Evolutionary conservation across 2,797 vertebrate genomes (phyloP).

Genomic region (Poeciliopsis presidionis): DNA sequence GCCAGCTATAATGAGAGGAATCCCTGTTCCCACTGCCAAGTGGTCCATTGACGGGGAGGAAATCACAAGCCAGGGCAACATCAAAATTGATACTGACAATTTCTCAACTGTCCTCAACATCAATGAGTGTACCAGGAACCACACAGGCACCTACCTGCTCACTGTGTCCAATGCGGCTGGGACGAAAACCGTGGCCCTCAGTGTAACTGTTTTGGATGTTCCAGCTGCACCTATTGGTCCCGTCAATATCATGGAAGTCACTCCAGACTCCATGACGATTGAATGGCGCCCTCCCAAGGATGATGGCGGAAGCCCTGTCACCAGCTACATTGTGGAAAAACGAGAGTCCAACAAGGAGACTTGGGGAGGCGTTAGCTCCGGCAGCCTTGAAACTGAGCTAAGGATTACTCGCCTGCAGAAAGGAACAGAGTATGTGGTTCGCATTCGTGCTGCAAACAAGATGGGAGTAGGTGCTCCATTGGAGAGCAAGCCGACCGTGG

Average conservation of each 20-base stretch:
- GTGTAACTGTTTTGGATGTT: conserved; percentile 95
- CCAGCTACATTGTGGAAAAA: conserved; percentile 96
- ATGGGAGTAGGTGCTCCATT: conserved; percentile 94
- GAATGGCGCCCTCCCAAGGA: conserved; percentile 99
- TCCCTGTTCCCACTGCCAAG: conserved; percentile 92
- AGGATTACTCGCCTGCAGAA: conserved; percentile 92
- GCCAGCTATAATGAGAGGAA: conserved; percentile 96
- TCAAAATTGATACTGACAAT: conserved; percentile 92
- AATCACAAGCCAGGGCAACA: conserved; percentile 87
- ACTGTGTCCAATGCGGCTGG: conserved; percentile 95
- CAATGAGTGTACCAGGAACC: conserved; percentile 91
- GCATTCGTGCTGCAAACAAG: conserved; percentile 96
- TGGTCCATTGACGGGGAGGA: conserved; percentile 91
- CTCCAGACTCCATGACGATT: conserved; percentile 94
- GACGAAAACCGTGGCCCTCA: conserved; percentile 90
- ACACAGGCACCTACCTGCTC: conserved; percentile 94
- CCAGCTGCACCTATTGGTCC: conserved; percentile 96
- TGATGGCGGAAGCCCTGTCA: conserved; percentile 95
- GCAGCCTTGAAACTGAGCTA: conserved; percentile 87
- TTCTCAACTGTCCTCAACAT: conserved; percentile 94
- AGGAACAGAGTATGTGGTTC: conserved; percentile 93
- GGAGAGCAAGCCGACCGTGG: conserved; percentile 93
- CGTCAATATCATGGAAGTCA: conserved; percentile 92
- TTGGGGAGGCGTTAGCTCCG: conserved; percentile 94
- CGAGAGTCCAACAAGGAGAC: conserved; percentile 94